Conservation (phyloP, 2,888 invertebrate genomes). For the Harmothoe impar region DNA sequence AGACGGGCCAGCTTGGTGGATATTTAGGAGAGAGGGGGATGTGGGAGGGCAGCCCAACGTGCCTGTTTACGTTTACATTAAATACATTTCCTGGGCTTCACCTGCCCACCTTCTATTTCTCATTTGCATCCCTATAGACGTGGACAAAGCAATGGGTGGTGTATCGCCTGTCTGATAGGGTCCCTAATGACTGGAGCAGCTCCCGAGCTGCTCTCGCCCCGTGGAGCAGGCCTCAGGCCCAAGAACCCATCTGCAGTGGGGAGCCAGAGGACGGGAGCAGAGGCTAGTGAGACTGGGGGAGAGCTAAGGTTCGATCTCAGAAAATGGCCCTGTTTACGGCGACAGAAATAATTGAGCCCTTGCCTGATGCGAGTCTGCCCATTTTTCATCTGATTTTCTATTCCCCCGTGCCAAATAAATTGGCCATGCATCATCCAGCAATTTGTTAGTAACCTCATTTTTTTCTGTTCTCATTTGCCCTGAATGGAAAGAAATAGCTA, state of each 20-base stretch:
- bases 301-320: not conserved
- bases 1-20: not conserved
- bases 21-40: not conserved
- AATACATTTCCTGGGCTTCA: slow-evolving; percentile 30
- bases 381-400: not conserved
- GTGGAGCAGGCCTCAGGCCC: not conserved
- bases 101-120: not conserved
- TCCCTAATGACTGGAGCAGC: not conserved
- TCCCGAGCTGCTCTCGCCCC: too few relatives aligned
- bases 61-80: not conserved
- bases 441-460: too few relatives aligned
- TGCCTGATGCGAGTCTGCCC: not conserved
- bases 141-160: not conserved
- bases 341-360: not conserved
- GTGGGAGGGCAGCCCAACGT: not conserved
- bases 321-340: slow-evolving; percentile 18
- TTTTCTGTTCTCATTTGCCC: too few relatives aligned
- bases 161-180: not conserved
- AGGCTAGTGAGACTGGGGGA: not conserved
- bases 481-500: too few relatives aligned
- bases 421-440: not conserved
- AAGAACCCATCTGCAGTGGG: not conserved
- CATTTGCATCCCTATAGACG: slow-evolving; percentile 22
- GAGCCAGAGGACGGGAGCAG: not conserved
- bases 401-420: not conserved